Percentiles rank a stretch among this genome's conserved stretches.
These are phyloP conservation scores for Hydrotaea diabolus DNA, from an alignment of 2,888 invertebrate genomes.

Conservation along the genomic window DNA sequence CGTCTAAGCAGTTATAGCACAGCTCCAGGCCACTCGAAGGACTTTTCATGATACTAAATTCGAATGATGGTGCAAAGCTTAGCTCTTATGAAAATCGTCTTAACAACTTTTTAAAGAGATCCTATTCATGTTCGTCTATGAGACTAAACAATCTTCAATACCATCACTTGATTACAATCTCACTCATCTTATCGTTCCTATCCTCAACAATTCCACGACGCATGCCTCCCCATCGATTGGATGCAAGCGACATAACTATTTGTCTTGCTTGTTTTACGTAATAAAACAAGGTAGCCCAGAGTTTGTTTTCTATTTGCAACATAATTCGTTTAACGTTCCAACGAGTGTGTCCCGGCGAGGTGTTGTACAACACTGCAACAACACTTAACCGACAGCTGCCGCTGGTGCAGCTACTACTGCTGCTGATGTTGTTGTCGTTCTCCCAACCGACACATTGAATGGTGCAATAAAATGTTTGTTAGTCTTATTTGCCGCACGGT, in stretches of 20 bases:
- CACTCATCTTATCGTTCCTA: background rate
- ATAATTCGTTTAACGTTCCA: slow-evolving; percentile 31
- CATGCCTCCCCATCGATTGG: background rate
- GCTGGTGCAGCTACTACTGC: background rate
- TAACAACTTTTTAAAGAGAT: too few relatives aligned
- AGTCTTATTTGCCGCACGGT: background rate
- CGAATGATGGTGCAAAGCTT: too few relatives aligned
- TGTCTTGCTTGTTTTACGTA: slow-evolving; percentile 31
- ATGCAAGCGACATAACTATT: background rate
- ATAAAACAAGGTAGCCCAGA: slow-evolving; percentile 8
- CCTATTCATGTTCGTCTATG: too few relatives aligned
- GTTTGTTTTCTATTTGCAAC: slow-evolving; percentile 38
- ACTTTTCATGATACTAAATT: too few relatives aligned
- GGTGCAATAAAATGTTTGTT: slow-evolving; percentile 40
- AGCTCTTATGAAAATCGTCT: too few relatives aligned
- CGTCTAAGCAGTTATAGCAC: too few relatives aligned
- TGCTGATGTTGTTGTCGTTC: background rate
- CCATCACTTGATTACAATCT: too few relatives aligned
- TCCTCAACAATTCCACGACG: too few relatives aligned
- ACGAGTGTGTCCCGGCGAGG: background rate
- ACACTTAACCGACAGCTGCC: too few relatives aligned
- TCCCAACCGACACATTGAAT: slow-evolving; percentile 10
- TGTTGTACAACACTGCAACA: too few relatives aligned
- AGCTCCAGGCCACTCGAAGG: too few relatives aligned
- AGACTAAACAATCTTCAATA: too few relatives aligned